Evolutionary conservation across 2,797 vertebrate genomes (phyloP).

Genomic region (Melopsittacus undulatus): DNA sequence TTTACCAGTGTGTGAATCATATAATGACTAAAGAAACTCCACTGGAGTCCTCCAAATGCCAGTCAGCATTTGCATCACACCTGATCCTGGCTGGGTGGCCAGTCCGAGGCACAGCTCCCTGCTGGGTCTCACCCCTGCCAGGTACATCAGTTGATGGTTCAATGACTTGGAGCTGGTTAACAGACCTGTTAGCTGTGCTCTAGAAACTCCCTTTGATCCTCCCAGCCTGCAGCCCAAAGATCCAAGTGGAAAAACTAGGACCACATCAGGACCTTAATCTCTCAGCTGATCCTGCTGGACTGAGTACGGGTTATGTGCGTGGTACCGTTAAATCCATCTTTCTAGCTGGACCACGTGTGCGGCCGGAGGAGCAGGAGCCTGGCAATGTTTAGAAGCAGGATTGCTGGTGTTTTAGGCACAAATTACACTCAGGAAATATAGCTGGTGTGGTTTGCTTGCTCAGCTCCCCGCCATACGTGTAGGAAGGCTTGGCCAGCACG

Average conservation of each 20-base stretch:
- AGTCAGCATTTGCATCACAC: neutral
- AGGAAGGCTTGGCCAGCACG: neutral
- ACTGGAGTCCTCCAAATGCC: neutral
- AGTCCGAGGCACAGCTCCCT: neutral
- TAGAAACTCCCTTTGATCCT: neutral
- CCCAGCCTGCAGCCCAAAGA: neutral
- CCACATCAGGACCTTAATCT: neutral
- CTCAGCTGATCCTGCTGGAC: neutral
- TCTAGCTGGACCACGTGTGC: neutral
- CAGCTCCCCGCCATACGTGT: neutral
- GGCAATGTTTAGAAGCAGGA: neutral
- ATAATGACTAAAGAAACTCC: neutral
- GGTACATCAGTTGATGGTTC: neutral
- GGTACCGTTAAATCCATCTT: neutral
- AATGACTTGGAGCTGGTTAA: neutral
- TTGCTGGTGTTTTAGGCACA: neutral
- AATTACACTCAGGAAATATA: neutral
- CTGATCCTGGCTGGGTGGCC: neutral
- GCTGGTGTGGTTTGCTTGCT: neutral
- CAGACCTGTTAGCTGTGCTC: neutral
- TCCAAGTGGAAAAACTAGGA: neutral
- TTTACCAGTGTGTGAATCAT: constrained; percentile 19
- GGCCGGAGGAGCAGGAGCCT: neutral
- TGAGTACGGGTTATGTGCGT: rapidly evolving
- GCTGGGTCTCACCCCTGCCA: neutral